phyloP scores from a whole-genome alignment of 1,140 invertebrate species.

The Drosophila melanica region DNA sequence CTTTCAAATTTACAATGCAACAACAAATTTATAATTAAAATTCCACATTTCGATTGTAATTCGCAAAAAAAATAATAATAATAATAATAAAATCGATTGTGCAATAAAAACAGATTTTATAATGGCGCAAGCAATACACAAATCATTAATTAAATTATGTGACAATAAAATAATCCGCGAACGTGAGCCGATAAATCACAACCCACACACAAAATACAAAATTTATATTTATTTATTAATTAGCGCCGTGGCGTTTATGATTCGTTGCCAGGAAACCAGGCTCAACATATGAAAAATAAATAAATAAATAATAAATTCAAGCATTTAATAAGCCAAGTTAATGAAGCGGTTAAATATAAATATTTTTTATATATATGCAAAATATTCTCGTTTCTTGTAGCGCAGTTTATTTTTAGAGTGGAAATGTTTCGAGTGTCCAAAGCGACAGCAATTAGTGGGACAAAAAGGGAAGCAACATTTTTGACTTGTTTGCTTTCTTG shows the following conservation, averaged over 20 bases:
- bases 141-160: constrained; percentile 76
- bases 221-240: constrained; percentile 39
- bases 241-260: constrained; percentile 38
- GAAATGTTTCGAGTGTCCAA: constrained; percentile 29
- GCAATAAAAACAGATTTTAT: constrained; percentile 21
- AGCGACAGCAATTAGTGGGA: constrained; percentile 26
- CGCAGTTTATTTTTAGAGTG: constrained; percentile 49
- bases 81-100: constrained; percentile 5
- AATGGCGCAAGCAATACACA: constrained; percentile 26
- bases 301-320: constrained; percentile 6
- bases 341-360: constrained; percentile 7
- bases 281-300: constrained; percentile 1
- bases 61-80: background rate
- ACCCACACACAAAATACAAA: constrained; percentile 22
- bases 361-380: background rate
- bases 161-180: constrained; percentile 64
- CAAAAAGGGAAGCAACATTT: constrained; percentile 37
- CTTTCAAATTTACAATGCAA: background rate
- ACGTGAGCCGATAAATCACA: constrained; percentile 39
- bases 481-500: constrained; percentile 23
- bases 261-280: constrained; percentile 20
- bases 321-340: constrained; percentile 1
- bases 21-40: background rate
- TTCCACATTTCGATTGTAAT: background rate
- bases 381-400: background rate